Percentiles rank a stretch among this genome's conserved stretches.
phyloP scores from a whole-genome alignment of 1,140 invertebrate species.

The Coptotermes formosanus region DNA sequence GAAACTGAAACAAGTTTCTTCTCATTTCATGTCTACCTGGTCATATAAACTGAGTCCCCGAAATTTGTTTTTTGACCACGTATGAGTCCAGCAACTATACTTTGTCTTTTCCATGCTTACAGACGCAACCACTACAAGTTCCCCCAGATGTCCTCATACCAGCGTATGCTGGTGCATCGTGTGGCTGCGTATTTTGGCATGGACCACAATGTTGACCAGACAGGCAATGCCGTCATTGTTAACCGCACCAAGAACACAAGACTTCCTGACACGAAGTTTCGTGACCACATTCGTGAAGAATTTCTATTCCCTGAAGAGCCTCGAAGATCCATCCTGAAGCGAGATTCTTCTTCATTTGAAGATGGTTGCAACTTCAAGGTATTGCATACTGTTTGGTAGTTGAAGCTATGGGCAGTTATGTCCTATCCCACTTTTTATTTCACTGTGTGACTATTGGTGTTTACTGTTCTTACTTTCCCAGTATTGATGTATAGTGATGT shows the following conservation, averaged over 20 bases:
- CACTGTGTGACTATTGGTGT: not conserved
- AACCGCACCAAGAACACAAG: slow-evolving; percentile 74
- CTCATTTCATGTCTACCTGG: too few relatives aligned
- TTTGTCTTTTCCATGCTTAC: slow-evolving; percentile 37
- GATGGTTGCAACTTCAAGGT: slow-evolving; percentile 47
- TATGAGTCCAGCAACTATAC: not conserved
- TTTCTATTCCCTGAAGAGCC: slow-evolving; percentile 55
- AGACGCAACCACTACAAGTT: slow-evolving; percentile 76
- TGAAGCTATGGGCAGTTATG: too few relatives aligned
- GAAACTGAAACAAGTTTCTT: too few relatives aligned
- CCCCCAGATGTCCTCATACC: slow-evolving; percentile 89
- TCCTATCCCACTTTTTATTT: not conserved
- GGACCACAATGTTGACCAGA: slow-evolving; percentile 89
- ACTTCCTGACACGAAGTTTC: slow-evolving; percentile 58
- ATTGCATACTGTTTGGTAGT: not conserved
- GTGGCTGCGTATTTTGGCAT: slow-evolving; percentile 91
- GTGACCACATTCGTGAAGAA: slow-evolving; percentile 45
- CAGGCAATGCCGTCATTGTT: slow-evolving; percentile 81
- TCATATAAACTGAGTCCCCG: too few relatives aligned
- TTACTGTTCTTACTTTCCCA: not conserved
- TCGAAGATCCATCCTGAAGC: slow-evolving; percentile 77
- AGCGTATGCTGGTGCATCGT: slow-evolving; percentile 91
- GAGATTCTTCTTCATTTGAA: slow-evolving; percentile 76
- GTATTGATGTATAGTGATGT: not conserved
- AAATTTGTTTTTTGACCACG: too few relatives aligned